A percentile compares a stretch with the other conserved stretches of the same genome.
These are phyloP conservation scores for Pristis pectinata DNA, from an alignment of 2,797 vertebrate species.

Conservation along the genomic window DNA sequence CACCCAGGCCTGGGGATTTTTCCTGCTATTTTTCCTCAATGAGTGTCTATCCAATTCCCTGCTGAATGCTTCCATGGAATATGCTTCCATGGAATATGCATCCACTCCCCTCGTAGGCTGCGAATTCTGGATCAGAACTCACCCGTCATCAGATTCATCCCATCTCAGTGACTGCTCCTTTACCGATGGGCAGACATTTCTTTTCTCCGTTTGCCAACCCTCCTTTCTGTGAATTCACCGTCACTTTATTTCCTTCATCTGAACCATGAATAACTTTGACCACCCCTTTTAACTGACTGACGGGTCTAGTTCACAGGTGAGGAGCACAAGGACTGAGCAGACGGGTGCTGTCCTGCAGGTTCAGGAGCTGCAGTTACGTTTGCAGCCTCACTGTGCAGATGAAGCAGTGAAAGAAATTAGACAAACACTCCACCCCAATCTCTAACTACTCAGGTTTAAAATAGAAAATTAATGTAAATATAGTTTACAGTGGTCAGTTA, in stretches of 20 bases:
- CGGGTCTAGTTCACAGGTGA: neutral
- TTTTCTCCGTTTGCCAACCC: neutral
- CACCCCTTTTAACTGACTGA: no score
- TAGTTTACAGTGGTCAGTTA: neutral
- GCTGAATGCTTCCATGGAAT: neutral
- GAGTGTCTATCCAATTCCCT: neutral
- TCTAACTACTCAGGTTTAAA: neutral
- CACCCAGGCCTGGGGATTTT: no score
- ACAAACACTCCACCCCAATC: neutral
- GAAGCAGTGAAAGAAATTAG: neutral
- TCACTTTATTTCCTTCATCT: no score
- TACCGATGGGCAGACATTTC: neutral
- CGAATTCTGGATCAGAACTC: neutral
- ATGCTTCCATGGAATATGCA: neutral
- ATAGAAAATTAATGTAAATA: slow-evolving; percentile 31
- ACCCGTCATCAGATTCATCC: neutral
- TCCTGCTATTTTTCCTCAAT: neutral
- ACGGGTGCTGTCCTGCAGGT: neutral
- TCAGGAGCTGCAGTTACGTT: neutral
- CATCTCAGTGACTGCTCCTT: neutral
- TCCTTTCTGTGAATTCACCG: neutral
- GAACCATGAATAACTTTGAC: neutral
- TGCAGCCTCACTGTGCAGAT: neutral
- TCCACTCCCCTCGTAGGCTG: neutral
- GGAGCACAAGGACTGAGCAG: neutral